Base-by-base conservation (phyloP, 2,113 vertebrate species). In the Enhydra lutris region DNA sequence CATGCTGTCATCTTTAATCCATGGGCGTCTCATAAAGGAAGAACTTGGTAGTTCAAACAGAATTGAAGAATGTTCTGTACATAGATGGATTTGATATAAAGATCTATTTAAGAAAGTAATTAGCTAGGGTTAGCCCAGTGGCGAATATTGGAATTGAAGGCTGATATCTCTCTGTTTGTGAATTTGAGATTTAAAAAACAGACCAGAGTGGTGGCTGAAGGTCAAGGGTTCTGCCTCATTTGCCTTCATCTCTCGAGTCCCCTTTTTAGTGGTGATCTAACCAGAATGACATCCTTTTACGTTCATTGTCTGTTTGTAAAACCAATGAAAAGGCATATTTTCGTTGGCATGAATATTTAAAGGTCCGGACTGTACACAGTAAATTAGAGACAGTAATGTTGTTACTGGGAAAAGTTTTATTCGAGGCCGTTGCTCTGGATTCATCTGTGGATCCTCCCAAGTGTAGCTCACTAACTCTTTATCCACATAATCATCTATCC, bases 1-100 rank as follows among this genome's bases (percentile, higher is more conserved):
- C 59, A 13, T 1, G 21, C 91, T 84, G 93, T 92, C 95, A 45
- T 94, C 92, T 95, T 83, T 90, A 87, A 83, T 81, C 89, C 74
- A 0, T 11, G 47, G 74, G 42, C 42, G 57, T 21, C 81, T 95
- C 79, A 1, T 15, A 21, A 87, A 94, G 78, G 57, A 67, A 92
- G 80, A 74, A 26, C 17, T 31, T 52, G 55, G 39, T 50, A 47
- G 87, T 92, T 96, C 67, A 95, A 29, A 95, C 29, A n/a, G 82
- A 85, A 93, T 26, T 23, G 57, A 65, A 71, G 52, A n/a, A 1
- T 31, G 57, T n/a, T 91, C 61, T 81, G 34, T 50, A 0, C 63
- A 1, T 26, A n/a, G 23, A 17, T 65, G 65, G 88, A 76, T 82
- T 94, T 80, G 34, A 45, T 92, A 36, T 61, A 45, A 21, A 85